Base-by-base conservation (phyloP, 2,888 invertebrate genomes). In the Drosophila trichaetosa region DNA sequence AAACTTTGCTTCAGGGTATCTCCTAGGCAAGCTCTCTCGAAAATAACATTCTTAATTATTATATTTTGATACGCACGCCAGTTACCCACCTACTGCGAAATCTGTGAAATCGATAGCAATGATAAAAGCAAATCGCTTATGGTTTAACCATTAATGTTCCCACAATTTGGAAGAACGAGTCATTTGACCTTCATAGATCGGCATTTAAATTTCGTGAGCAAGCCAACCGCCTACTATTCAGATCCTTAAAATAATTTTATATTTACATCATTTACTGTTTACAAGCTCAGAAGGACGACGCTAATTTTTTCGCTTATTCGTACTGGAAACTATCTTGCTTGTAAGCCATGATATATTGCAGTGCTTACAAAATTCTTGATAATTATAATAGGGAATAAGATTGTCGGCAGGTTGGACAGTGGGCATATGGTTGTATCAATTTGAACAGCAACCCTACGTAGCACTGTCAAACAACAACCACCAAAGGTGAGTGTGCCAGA, bases 401-500 rank as follows among this genome's bases (percentile, higher is more conserved):
- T 24, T 46, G 16, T 27, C 46, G 24, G 27, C 46, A 46, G 24
- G 24, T 46, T 42, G n/a, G 27, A 24, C 46, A 46, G 16, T 27
- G 21, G 21, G 21, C 21, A 46, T 46, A 46, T 46, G 16, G 24
- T 46, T 46, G 24, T 16, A 46, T 24, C 67, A 80, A 79, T 73
- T 74, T 70, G 69, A 73, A 71, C 86, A 88, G 69, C 83, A 88
- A 88, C 84, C 84, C 84, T 75, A 63, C 27, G 36, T 29, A 57
- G 36, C 27, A 53, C 53, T 69, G 69, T 72, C 62, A 62, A 73
- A 80, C 77, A 83, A 73, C 82, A 87, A 76, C 82, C 89, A 84
- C 87, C 82, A 68, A 69, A 77, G 84, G 82, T 77, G 84, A 84
- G 77, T 85, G 69, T 64, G 66, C 42, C 21, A 54, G 31, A 64